Conservation (phyloP, 2,797 vertebrate genomes). For the Macroramphosus scolopax region DNA sequence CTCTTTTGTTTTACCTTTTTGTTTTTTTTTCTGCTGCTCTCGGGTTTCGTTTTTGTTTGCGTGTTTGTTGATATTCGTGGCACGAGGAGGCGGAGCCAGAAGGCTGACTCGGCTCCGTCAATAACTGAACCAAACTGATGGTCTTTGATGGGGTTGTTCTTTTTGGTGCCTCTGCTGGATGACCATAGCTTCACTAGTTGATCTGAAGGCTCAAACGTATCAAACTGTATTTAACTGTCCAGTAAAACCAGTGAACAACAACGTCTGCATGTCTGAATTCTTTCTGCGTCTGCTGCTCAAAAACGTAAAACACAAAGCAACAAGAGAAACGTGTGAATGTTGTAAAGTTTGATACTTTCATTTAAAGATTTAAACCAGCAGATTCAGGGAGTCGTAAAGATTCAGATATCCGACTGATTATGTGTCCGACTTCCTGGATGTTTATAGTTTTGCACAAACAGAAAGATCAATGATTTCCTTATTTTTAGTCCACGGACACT, state of each 20-base stretch:
- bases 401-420: too few relatives aligned
- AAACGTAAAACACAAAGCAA: too few relatives aligned
- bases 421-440: too few relatives aligned
- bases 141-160: conserved; percentile 13
- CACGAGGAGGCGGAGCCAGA: conserved; percentile 20
- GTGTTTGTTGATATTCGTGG: neutral
- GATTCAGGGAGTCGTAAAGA: too few relatives aligned
- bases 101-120: conserved; percentile 1
- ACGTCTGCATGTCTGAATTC: conserved; percentile 28
- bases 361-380: too few relatives aligned
- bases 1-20: too few relatives aligned
- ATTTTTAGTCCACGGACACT: too few relatives aligned
- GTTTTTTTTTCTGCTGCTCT: neutral
- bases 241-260: conserved; percentile 76
- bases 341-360: too few relatives aligned
- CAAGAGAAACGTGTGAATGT: too few relatives aligned
- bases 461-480: too few relatives aligned
- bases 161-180: conserved; percentile 51
- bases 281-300: too few relatives aligned
- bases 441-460: too few relatives aligned
- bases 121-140: conserved; percentile 1
- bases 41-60: neutral
- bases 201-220: conserved; percentile 65
- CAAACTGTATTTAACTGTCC: conserved; percentile 87
- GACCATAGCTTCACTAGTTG: conserved; percentile 58